phyloP scores from a whole-genome alignment of 2,113 vertebrate genomes.

The Callipepla squamata region DNA sequence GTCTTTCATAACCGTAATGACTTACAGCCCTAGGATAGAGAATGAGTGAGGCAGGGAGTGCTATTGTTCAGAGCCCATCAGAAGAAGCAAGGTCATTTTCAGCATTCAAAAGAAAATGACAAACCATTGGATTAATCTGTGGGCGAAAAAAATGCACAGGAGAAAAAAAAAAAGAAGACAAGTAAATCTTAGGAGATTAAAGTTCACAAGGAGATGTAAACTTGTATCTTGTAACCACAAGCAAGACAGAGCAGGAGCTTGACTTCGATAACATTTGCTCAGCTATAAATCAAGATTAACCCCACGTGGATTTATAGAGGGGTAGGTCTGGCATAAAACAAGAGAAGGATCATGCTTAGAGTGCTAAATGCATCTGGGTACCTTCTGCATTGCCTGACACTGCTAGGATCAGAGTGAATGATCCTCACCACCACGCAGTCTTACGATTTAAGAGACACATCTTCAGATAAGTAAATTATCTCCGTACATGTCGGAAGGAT shows the following conservation, averaged over 20 bases:
- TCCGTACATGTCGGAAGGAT: background rate
- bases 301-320: conserved; percentile 5
- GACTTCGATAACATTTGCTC: conserved; percentile 44
- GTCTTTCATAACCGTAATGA: conserved; percentile 65
- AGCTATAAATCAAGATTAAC: conserved; percentile 41
- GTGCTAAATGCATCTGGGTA: background rate
- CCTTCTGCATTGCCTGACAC: conserved; percentile 19
- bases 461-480: background rate
- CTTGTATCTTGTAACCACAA: conserved; percentile 4
- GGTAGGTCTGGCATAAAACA: background rate
- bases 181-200: conserved; percentile 22
- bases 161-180: background rate
- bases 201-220: conserved; percentile 14
- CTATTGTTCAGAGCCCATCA: conserved; percentile 60
- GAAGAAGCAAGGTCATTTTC: conserved; percentile 67
- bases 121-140: background rate
- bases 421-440: background rate
- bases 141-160: background rate
- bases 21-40: conserved; percentile 52
- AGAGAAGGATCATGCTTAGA: background rate
- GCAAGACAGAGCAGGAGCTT: conserved; percentile 3
- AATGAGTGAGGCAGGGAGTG: conserved; percentile 1
- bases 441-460: background rate
- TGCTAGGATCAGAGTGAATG: background rate
- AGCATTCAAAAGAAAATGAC: background rate